Evolutionary conservation across 2,797 vertebrate genomes (phyloP), one percentile per base, ranked within the genome.

Genomic region (Myoxocephalus aenaeus): DNA sequence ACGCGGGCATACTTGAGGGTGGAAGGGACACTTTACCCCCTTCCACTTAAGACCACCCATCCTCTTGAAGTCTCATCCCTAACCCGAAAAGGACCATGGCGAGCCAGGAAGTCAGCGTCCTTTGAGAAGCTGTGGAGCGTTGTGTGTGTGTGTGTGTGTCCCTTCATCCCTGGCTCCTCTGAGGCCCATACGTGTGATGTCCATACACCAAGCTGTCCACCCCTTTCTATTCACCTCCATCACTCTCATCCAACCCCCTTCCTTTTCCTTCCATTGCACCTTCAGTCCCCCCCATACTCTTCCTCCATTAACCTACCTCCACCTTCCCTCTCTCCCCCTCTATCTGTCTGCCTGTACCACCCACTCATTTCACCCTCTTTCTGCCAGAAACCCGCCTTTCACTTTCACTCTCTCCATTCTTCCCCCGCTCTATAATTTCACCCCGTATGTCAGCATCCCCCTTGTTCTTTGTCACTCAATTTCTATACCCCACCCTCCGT

Each of bases 391-490:
- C 74, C 84, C 85, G 89, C 86, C 87, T 83, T 91, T 92, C 89
- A 91, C 86, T 86, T 90, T 84, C 86, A 87, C 88, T 87, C 80
- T 82, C 77, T 86, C 87, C 85, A 90, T 91, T 90, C 89, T 89
- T 86, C 71, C 86, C 87, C 74, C 86, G 75, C 89, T 86, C 89
- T 90, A 91, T 92, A 92, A 94, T 93, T 92, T 94, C 90, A 84
- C 86, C 88, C 87, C 85, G 89, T 91, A 91, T 93, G 92, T 94
- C 93, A 94, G 91, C 90, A 90, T 90, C 80, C 86, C 84, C 87
- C 91, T 92, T 92, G 90, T 91, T 93, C 92, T 93, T 92, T 92
- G 90, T 93, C 93, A 93, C 86, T 92, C 88, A 93, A 83, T 85
- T 84, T 81, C 66, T 54, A 79, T 77, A 91, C 79, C 90, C 84